Percentiles rank a stretch among this genome's conserved stretches.
phyloP scores from a whole-genome alignment of 1,140 invertebrate species.

The Apis dorsata region DNA sequence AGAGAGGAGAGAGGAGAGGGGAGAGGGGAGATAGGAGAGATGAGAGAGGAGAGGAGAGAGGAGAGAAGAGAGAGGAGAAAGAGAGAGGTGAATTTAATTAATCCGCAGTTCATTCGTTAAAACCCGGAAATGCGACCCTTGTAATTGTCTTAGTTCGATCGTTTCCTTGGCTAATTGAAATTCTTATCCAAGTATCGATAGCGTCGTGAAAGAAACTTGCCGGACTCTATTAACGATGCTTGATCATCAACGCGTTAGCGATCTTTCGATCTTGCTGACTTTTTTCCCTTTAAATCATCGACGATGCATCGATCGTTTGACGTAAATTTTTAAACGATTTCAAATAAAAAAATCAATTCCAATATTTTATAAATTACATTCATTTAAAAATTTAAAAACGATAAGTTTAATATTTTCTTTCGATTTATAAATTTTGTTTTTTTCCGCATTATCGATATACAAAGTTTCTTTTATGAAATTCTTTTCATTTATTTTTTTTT shows the following conservation, averaged over 20 bases:
- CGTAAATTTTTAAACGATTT: neutral
- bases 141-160: constrained; percentile 61
- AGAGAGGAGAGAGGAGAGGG: constrained; percentile 45
- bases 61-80: neutral
- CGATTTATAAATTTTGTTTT: too few species aligned
- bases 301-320: neutral
- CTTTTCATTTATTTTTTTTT: neutral
- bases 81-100: constrained; percentile 62
- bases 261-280: neutral
- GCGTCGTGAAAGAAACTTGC: constrained; percentile 61
- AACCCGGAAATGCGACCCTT: constrained; percentile 64
- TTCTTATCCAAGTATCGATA: constrained; percentile 64
- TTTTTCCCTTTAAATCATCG: neutral
- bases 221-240: constrained; percentile 64
- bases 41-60: constrained; percentile 4
- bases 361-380: too few species aligned
- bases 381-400: too few species aligned
- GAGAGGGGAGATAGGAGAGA: constrained; percentile 41
- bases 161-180: constrained; percentile 68
- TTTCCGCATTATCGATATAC: too few species aligned
- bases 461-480: too few species aligned
- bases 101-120: constrained; percentile 68
- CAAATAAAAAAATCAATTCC: too few species aligned
- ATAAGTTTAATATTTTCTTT: too few species aligned
- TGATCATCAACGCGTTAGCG: constrained; percentile 58